These are phyloP conservation scores for Cinclus cinclus DNA, from an alignment of 2,113 vertebrate species.

Conservation along the genomic window DNA sequence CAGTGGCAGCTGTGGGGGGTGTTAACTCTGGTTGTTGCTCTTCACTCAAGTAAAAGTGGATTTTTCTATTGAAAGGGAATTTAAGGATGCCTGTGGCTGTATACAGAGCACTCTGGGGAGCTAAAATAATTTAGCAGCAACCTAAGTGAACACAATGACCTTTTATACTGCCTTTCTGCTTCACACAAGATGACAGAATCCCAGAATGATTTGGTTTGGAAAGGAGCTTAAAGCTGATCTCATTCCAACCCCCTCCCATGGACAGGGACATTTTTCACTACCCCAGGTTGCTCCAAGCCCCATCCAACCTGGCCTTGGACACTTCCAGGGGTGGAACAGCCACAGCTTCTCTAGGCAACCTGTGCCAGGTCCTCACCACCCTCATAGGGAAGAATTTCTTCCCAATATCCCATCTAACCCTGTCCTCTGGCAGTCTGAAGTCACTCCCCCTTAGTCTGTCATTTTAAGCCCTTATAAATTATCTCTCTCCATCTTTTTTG, in stretches of 20 bases:
- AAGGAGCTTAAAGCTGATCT: neutral
- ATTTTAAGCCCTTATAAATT: neutral
- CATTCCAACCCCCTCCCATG: neutral
- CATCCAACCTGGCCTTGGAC: neutral
- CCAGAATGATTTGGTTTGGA: neutral
- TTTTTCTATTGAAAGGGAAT: neutral
- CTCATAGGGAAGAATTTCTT: neutral
- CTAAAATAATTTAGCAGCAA: neutral
- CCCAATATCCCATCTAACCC: neutral
- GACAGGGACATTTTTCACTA: neutral
- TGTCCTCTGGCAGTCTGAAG: neutral
- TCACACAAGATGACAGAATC: neutral
- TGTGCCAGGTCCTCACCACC: neutral
- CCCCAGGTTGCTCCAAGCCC: neutral
- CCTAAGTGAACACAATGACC: neutral
- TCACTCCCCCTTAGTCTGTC: neutral
- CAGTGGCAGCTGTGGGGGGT: accelerated
- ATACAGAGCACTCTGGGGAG: neutral
- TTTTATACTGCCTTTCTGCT: neutral
- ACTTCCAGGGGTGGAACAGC: neutral
- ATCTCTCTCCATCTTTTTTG: neutral
- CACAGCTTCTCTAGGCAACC: neutral
- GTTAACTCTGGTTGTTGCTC: neutral
- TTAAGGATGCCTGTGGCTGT: neutral
- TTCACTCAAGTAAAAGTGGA: neutral